phyloP scores from a whole-genome alignment of 2,888 invertebrate species.

The Pandemis corylana region DNA sequence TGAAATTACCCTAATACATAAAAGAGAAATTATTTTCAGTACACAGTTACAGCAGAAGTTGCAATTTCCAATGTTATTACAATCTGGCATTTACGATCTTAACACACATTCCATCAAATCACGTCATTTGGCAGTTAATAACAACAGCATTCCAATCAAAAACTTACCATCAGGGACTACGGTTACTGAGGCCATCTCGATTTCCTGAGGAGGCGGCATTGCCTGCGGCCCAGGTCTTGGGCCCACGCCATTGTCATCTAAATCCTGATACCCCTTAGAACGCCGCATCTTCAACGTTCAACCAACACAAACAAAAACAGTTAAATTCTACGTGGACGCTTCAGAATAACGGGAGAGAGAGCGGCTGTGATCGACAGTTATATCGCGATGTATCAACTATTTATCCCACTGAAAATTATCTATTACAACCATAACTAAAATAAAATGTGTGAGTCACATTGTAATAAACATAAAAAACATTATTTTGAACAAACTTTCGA shows the following conservation, averaged over 20 bases:
- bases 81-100: not conserved
- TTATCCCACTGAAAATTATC: not conserved
- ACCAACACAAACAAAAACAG: constrained; percentile 48
- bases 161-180: constrained; percentile 91
- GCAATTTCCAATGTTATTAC: not conserved
- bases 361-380: constrained; percentile 26
- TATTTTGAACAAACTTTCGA: constrained; percentile 30
- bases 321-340: constrained; percentile 68
- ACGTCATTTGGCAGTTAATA: constrained; percentile 19
- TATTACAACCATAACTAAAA: not conserved
- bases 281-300: constrained; percentile 73
- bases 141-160: constrained; percentile 19
- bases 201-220: constrained; percentile 86
- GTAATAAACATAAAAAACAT: constrained; percentile 6
- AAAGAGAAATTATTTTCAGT: not conserved
- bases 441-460: constrained; percentile 12
- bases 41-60: not conserved
- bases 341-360: constrained; percentile 63
- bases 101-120: constrained; percentile 20
- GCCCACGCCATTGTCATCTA: constrained; percentile 79
- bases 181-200: constrained; percentile 92
- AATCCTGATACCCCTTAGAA: constrained; percentile 86
- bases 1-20: not conserved
- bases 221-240: constrained; percentile 66
- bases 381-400: not conserved